Percentiles rank a stretch among this genome's conserved stretches.
Evolutionary conservation across 2,113 vertebrate species (phyloP).

Genomic region (Ciconia boyciana): DNA sequence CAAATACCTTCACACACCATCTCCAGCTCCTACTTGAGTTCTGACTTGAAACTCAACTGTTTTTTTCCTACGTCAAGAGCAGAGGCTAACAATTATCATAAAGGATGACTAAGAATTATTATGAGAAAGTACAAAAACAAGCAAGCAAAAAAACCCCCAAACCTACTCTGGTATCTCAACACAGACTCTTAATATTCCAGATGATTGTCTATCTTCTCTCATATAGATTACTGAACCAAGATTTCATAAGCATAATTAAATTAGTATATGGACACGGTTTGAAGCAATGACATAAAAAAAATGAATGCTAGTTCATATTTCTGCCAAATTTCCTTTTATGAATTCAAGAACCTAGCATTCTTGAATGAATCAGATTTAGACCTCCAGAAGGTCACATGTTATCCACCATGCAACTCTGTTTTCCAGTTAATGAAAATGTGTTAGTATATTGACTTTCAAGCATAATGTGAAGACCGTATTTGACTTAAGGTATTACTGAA

Average conservation of each 20-base stretch:
- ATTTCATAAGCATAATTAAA: background rate
- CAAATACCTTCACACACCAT: background rate
- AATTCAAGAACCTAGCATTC: background rate
- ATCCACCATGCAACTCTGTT: background rate
- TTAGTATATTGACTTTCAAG: background rate
- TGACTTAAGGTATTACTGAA: background rate
- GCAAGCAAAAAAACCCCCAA: accelerated
- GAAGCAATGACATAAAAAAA: background rate
- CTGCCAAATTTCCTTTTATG: background rate
- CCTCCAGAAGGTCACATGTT: background rate
- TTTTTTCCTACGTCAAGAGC: background rate
- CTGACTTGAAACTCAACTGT: background rate
- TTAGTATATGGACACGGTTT: background rate
- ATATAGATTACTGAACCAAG: background rate
- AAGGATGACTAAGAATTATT: background rate
- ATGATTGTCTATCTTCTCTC: background rate
- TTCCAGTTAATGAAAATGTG: background rate
- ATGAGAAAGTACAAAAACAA: background rate
- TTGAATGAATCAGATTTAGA: background rate
- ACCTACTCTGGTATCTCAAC: background rate
- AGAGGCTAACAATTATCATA: background rate
- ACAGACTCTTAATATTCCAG: background rate
- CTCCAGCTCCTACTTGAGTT: background rate
- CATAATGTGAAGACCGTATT: background rate
- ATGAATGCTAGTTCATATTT: background rate